A percentile compares a stretch with the other conserved stretches of the same genome.
Conservation (phyloP, 2,113 vertebrate genomes). For the Anas platyrhynchos region DNA sequence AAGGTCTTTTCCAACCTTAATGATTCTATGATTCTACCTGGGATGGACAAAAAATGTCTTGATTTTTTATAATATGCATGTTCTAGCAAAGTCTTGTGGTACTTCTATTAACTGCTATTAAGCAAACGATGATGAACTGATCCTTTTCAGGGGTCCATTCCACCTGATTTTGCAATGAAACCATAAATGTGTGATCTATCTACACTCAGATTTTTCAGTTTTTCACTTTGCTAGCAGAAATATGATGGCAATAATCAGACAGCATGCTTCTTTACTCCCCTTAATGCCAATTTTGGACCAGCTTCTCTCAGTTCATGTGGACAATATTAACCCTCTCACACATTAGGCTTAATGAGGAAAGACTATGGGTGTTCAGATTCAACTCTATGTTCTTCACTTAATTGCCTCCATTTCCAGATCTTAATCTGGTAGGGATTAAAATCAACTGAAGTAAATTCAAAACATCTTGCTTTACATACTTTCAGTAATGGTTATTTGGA, state of each 20-base stretch:
- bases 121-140: neutral
- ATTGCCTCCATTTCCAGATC: neutral
- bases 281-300: neutral
- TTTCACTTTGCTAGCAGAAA: neutral
- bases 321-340: neutral
- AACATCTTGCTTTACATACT: neutral
- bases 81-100: neutral
- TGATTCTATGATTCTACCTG: no score
- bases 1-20: no score
- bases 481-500: neutral
- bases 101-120: neutral
- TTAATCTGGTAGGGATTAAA: slow-evolving; percentile 6
- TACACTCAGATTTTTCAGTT: neutral
- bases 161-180: neutral
- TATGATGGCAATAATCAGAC: neutral
- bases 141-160: neutral
- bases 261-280: neutral
- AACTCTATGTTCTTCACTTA: neutral
- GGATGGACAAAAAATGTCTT: neutral
- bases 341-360: neutral
- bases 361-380: neutral
- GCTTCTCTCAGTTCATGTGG: neutral
- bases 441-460: neutral
- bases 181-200: neutral
- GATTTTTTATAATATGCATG: neutral